Evolutionary conservation across 2,113 vertebrate genomes (phyloP).

Genomic region (Calonectris borealis): DNA sequence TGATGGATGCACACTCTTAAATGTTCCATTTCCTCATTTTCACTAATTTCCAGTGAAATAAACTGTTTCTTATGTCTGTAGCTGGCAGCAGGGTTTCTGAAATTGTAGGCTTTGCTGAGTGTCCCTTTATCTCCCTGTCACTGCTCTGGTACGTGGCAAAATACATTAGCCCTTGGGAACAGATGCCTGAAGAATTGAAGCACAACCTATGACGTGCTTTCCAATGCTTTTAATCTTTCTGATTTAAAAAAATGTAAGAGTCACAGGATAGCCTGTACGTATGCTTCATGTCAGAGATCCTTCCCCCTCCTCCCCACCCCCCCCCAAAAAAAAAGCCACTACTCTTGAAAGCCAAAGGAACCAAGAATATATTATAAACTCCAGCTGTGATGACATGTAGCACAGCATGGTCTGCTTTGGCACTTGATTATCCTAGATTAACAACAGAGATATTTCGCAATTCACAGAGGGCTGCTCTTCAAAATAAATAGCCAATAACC

Average conservation of each 20-base stretch:
- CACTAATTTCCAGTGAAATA: background rate
- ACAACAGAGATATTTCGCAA: background rate
- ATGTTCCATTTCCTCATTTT: background rate
- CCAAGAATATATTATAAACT: background rate
- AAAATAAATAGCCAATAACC: background rate
- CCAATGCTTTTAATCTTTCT: background rate
- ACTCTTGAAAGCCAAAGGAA: background rate
- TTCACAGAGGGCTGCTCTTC: background rate
- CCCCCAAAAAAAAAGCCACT: background rate
- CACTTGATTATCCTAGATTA: background rate
- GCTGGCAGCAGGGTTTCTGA: background rate
- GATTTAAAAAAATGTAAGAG: background rate
- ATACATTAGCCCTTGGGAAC: background rate
- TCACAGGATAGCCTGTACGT: background rate
- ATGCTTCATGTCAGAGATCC: background rate
- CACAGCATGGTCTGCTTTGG: background rate
- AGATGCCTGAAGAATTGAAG: background rate
- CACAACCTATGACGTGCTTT: background rate
- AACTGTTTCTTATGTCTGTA: background rate
- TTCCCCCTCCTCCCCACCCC: background rate
- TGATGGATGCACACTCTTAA: background rate
- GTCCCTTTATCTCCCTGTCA: background rate
- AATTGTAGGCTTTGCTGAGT: background rate
- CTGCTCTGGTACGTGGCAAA: background rate
- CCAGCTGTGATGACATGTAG: background rate